Evolutionary conservation across 2,888 invertebrate genomes (phyloP), one percentile per base, ranked within the genome.

Genomic region (Morpho helenor): DNA sequence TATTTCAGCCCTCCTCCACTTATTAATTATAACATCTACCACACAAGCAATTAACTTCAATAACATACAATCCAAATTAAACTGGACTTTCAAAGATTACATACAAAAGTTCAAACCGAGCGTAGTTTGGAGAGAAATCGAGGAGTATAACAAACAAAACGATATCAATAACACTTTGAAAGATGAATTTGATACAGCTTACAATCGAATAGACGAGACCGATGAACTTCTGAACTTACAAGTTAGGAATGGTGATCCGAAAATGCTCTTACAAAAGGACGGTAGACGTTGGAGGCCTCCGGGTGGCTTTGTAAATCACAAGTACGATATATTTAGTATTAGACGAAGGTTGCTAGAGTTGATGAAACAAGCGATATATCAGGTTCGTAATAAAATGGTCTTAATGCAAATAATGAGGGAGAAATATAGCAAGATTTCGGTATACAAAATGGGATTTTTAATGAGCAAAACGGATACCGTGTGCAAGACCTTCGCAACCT

Each of bases 401-500:
- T 51, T 75, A 0, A 82, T 84, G 85, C 84, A 84, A 56, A 10
- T 57, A 0, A 8, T 70, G 1, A 68, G 83, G 41, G 49, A 60
- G 0, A 70, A 69, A 31, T 76, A 76, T 49, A 66, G 52, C 0
- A 43, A 57, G 0, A 56, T 60, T 0, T 55, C 74, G 0, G 49
- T 83, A 0, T 85, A 82, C 60, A 84, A 78, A 67, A 82, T 85
- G 84, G 85, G 85, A 0, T 84, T 74, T 22, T 47, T 85, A 6
- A 73, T 75, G 41, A 73, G 76, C 41, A 84, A 79, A 64, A 72
- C 76, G 0, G 85, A 85, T 23, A 68, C 64, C 0, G 68, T 71
- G 0, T 71, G 71, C 5, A 81, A 76, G 31, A 68, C 61, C 0
- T 80, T 79, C 9, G 57, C 66, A 0, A 63, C 65, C 7, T 70